These are phyloP conservation scores for Cheiracanthium punctorium DNA, from an alignment of 2,888 invertebrate species.

Conservation along the genomic window DNA sequence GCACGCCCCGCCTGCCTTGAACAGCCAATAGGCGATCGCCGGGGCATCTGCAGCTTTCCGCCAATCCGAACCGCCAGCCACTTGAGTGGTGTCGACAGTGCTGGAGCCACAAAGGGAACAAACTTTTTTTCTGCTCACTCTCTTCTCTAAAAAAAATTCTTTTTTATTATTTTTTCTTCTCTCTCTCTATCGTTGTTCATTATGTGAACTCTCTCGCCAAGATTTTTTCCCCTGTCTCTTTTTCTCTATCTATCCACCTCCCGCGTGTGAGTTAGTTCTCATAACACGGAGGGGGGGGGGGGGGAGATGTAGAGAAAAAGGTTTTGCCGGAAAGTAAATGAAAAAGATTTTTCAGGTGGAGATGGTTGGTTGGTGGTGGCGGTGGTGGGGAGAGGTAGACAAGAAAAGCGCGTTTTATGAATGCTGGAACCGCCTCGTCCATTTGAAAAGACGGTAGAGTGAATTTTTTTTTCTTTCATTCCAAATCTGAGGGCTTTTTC, in stretches of 20 bases:
- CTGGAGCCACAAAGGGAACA: conserved; percentile 29
- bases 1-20: conserved; percentile 55
- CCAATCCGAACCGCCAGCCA: conserved; percentile 60
- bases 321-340: conserved; percentile 41
- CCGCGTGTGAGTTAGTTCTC: conserved; percentile 51
- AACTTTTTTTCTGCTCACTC: not conserved
- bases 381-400: not conserved
- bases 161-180: conserved; percentile 41
- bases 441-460: conserved; percentile 28
- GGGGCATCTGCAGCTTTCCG: conserved; percentile 67
- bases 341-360: not conserved
- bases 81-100: conserved; percentile 56
- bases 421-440: conserved; percentile 41
- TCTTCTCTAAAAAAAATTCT: conserved; percentile 40
- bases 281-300: conserved; percentile 23
- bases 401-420: conserved; percentile 38
- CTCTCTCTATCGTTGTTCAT: conserved; percentile 42
- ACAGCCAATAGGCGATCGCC: conserved; percentile 45
- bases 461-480: conserved; percentile 9
- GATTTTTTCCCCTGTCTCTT: conserved; percentile 15
- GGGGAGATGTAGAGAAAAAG: conserved; percentile 25
- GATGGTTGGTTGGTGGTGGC: not conserved
- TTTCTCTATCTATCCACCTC: too few species aligned
- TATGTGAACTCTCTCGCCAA: conserved; percentile 34
- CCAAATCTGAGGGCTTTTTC: conserved; percentile 29